Evolutionary conservation across 2,888 invertebrate species (phyloP).

Genomic region (Allophyes oxyacanthae): DNA sequence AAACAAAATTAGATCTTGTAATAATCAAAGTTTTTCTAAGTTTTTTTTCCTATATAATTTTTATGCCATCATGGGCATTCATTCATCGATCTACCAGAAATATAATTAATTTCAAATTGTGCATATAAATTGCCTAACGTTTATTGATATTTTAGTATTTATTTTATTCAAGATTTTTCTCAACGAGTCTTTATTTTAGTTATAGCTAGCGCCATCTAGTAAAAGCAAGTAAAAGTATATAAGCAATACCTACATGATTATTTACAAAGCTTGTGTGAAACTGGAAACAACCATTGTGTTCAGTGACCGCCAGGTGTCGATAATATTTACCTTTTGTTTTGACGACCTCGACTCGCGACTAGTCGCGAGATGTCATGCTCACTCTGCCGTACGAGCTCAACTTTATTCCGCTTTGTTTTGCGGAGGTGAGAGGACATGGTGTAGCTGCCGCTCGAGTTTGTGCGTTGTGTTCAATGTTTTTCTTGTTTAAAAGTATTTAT

Average conservation of each 20-base stretch:
- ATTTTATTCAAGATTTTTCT: too few relatives aligned
- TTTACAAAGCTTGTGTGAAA: slow-evolving; percentile 21
- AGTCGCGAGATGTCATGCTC: slow-evolving; percentile 74
- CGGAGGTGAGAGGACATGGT: slow-evolving; percentile 85
- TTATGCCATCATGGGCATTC: too few relatives aligned
- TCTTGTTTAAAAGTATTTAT: slow-evolving; percentile 74
- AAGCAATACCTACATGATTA: too few relatives aligned
- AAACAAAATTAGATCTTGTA: too few relatives aligned
- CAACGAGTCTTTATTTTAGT: too few relatives aligned
- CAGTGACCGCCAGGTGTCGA: slow-evolving; percentile 70
- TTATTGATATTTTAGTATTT: too few relatives aligned
- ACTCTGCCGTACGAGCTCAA: slow-evolving; percentile 52
- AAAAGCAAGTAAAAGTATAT: slow-evolving; percentile 5
- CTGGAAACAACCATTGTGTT: slow-evolving; percentile 21
- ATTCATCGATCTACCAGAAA: too few relatives aligned
- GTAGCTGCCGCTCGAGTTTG: slow-evolving; percentile 62
- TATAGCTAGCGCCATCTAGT: slow-evolving; percentile 45
- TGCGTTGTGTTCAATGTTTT: slow-evolving; percentile 84
- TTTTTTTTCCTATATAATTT: too few relatives aligned
- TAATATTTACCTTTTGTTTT: slow-evolving; percentile 65
- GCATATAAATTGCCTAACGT: too few relatives aligned
- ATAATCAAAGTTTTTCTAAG: too few relatives aligned
- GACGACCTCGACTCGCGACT: slow-evolving; percentile 64
- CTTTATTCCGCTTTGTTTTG: slow-evolving; percentile 88
- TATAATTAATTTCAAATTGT: too few relatives aligned